These are phyloP conservation scores for Sipunculus nudus DNA, from an alignment of 2,888 invertebrate genomes.

Conservation along the genomic window DNA sequence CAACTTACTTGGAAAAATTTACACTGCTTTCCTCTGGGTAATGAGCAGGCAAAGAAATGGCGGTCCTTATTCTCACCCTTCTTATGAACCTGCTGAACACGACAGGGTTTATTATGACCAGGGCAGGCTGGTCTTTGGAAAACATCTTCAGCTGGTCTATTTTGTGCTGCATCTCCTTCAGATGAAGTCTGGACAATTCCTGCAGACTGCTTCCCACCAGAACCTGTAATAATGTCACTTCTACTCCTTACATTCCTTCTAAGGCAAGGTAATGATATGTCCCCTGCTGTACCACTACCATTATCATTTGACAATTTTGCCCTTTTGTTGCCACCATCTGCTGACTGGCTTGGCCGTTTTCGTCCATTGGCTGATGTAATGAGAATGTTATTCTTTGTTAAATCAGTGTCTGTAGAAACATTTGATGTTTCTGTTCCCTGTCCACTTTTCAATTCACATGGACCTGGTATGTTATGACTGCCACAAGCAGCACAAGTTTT, in stretches of 20 bases:
- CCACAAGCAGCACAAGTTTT: conserved; percentile 42
- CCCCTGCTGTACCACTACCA: too few species aligned
- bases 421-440: background rate
- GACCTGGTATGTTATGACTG: conserved; percentile 19
- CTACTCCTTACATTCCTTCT: too few species aligned
- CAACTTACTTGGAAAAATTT: conserved; percentile 49
- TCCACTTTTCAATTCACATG: background rate
- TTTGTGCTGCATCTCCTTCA: background rate
- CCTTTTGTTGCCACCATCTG: too few species aligned
- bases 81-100: conserved; percentile 46
- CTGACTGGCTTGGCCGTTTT: too few species aligned
- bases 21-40: conserved; percentile 40
- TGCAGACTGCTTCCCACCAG: too few species aligned
- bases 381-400: background rate
- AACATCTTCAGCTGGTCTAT: background rate
- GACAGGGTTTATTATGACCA: conserved; percentile 44
- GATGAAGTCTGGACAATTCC: too few species aligned
- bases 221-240: too few species aligned
- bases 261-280: too few species aligned
- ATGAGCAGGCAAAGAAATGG: conserved; percentile 48
- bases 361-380: background rate
- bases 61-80: conserved; percentile 45
- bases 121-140: conserved; percentile 36
- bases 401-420: background rate
- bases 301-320: conserved; percentile 1